Evolutionary conservation across 2,888 invertebrate species (phyloP).

Genomic region (Eurytoma californica): DNA sequence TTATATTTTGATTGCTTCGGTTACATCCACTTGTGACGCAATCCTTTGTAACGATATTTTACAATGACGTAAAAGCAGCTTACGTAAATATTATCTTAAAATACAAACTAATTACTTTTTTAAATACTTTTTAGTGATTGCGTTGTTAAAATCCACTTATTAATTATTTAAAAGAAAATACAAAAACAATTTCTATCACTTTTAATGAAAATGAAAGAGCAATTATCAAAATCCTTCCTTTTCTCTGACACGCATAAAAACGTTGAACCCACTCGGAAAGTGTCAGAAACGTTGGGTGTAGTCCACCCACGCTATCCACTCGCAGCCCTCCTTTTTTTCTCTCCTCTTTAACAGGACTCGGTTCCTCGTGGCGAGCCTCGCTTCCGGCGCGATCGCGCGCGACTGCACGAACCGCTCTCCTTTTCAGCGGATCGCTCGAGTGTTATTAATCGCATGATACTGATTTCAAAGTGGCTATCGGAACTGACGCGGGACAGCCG

Average conservation of each 20-base stretch:
- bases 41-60: too few species aligned
- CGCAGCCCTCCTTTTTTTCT: not conserved
- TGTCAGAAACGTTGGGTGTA: conserved; percentile 21
- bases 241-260: not conserved
- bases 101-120: too few species aligned
- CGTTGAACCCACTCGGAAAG: conserved; percentile 4
- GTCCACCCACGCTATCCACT: conserved; percentile 4
- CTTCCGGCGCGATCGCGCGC: conserved; percentile 38
- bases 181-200: too few species aligned
- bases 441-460: conserved; percentile 73
- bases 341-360: not conserved
- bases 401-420: conserved; percentile 61
- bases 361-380: conserved; percentile 41
- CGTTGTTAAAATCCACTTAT: too few species aligned
- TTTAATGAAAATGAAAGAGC: too few species aligned
- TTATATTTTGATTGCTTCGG: too few species aligned
- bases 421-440: conserved; percentile 71
- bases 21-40: too few species aligned
- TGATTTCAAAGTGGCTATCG: conserved; percentile 71
- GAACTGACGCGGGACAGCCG: conserved; percentile 62
- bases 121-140: too few species aligned
- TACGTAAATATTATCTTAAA: too few species aligned
- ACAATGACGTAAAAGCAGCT: too few species aligned
- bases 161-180: too few species aligned
- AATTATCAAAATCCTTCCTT: too few species aligned